These are phyloP conservation scores for Heliconius hortense DNA, from an alignment of 2,888 invertebrate species.

Conservation along the genomic window DNA sequence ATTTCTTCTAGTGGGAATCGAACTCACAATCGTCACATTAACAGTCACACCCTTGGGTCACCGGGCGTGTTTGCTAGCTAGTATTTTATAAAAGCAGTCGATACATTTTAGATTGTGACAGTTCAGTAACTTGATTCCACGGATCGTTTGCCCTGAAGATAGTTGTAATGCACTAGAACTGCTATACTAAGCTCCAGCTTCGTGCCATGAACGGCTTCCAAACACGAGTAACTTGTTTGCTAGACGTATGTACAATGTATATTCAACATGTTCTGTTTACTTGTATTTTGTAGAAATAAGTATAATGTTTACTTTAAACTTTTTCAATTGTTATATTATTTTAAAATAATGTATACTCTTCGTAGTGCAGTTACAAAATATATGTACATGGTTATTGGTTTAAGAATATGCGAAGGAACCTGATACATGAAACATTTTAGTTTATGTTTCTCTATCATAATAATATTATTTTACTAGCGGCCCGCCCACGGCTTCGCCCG, in stretches of 20 bases:
- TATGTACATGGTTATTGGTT: too few relatives aligned
- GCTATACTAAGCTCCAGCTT: slow-evolving; percentile 15
- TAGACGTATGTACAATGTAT: background rate
- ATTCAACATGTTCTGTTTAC: background rate
- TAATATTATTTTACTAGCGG: too few relatives aligned
- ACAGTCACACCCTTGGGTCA: too few relatives aligned
- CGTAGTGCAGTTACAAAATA: too few relatives aligned
- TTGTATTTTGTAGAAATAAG: background rate
- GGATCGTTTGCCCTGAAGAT: slow-evolving; percentile 15
- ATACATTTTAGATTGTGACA: background rate
- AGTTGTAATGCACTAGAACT: slow-evolving; percentile 23
- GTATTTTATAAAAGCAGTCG: background rate
- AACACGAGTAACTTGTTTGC: slow-evolving; percentile 11
- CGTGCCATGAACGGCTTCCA: slow-evolving; percentile 19
- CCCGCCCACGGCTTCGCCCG: too few relatives aligned
- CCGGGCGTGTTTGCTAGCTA: too few relatives aligned
- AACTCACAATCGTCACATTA: too few relatives aligned
- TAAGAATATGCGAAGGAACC: too few relatives aligned
- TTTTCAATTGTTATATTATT: background rate
- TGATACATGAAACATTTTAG: too few relatives aligned
- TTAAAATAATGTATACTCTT: background rate
- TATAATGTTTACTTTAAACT: background rate
- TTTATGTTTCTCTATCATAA: too few relatives aligned
- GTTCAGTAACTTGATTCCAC: slow-evolving; percentile 6
- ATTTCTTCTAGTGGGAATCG: too few relatives aligned